These are phyloP conservation scores for Hirtodrosophila duncani DNA, from an alignment of 2,888 invertebrate genomes.

Conservation along the genomic window DNA sequence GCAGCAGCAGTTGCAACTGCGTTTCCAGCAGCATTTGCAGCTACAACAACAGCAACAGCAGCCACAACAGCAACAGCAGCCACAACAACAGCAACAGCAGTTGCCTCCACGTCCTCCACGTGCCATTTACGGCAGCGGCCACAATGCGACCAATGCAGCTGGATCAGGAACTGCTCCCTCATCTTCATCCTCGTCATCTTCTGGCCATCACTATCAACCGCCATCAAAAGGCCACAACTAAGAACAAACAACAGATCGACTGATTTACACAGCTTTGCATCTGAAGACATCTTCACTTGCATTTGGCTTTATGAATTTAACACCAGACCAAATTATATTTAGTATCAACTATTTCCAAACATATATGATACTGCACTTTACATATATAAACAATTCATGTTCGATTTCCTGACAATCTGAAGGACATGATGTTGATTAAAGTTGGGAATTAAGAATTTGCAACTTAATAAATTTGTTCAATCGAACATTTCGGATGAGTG, in stretches of 20 bases:
- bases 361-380: too few species aligned
- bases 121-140: constrained; percentile 40
- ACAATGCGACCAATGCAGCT: constrained; percentile 2
- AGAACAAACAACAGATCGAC: background rate
- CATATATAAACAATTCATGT: too few species aligned
- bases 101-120: constrained; percentile 28
- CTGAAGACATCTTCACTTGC: too few species aligned
- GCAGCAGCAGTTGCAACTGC: constrained; percentile 20
- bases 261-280: background rate
- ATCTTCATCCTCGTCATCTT: too few species aligned
- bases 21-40: constrained; percentile 23
- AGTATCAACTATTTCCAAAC: too few species aligned
- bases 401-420: too few species aligned
- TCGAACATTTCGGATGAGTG: too few species aligned
- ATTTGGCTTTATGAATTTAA: too few species aligned
- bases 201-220: constrained; percentile 2
- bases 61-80: constrained; percentile 3
- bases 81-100: constrained; percentile 16
- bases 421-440: too few species aligned
- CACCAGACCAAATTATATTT: too few species aligned
- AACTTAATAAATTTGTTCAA: too few species aligned
- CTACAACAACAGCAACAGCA: constrained; percentile 22
- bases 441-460: too few species aligned
- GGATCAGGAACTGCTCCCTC: background rate
- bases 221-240: constrained; percentile 5